These are phyloP conservation scores for Trichechus manatus DNA, from an alignment of 2,113 vertebrate genomes.

Conservation along the genomic window DNA sequence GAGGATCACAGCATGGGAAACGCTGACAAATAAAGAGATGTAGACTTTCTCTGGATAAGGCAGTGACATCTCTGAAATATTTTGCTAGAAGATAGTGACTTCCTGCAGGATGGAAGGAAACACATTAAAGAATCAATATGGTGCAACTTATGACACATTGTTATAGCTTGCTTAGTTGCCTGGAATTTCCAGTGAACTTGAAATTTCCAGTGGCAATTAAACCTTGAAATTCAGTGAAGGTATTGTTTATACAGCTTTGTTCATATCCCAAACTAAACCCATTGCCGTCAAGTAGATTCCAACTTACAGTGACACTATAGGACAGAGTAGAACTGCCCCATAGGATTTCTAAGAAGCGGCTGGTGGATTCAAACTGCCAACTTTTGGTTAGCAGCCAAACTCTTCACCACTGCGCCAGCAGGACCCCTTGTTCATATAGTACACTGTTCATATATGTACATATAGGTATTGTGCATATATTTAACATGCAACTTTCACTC, in stretches of 20 bases:
- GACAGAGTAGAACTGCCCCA: no score
- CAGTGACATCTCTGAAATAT: neutral
- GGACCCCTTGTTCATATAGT: no score
- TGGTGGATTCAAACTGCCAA: no score
- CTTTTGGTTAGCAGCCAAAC: no score
- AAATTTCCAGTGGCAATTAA: neutral
- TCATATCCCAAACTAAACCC: neutral
- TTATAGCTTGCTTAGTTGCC: neutral
- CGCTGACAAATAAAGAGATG: neutral
- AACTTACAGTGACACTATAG: no score
- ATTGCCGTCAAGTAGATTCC: no score
- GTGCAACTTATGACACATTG: neutral
- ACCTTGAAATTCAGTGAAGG: neutral
- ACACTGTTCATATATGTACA: neutral
- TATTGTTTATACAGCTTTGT: neutral
- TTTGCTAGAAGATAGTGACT: neutral
- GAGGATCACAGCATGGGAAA: neutral
- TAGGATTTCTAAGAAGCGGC: no score
- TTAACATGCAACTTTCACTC: neutral
- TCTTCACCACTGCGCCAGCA: no score
- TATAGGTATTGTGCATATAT: neutral
- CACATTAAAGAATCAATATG: neutral
- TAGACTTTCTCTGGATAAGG: neutral
- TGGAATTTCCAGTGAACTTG: neutral
- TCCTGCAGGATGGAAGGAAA: neutral